Conservation (phyloP, 2,797 vertebrate genomes). For the Loriculus beryllinus region DNA sequence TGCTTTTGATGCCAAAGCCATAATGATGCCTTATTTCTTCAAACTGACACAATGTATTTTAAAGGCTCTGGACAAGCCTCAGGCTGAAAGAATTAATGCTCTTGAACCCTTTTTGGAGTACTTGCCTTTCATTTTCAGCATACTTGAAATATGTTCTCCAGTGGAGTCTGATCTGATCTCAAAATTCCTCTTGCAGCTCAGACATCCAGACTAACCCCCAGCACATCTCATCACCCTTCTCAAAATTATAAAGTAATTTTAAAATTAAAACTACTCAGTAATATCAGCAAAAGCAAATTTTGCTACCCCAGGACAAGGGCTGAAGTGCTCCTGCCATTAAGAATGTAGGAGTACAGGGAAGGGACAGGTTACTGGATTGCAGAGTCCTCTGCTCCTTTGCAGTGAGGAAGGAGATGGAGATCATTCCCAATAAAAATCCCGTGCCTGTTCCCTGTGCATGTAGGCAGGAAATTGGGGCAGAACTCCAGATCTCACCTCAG, state of each 20-base stretch:
- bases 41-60: not conserved
- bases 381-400: not conserved
- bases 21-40: constrained; percentile 1
- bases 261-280: not conserved
- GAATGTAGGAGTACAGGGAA: not conserved
- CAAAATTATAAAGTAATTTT: not conserved
- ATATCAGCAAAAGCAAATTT: not conserved
- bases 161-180: not conserved
- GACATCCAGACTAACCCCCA: not conserved
- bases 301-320: not conserved
- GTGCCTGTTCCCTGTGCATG: not conserved
- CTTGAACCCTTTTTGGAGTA: not conserved
- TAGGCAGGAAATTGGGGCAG: not conserved
- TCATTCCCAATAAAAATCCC: not conserved
- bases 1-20: not conserved
- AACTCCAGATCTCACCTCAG: not conserved
- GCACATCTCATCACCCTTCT: not conserved
- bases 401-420: accelerated
- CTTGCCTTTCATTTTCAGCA: not conserved
- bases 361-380: not conserved
- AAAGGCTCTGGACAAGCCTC: not conserved
- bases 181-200: not conserved
- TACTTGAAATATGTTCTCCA: not conserved
- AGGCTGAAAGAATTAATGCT: not conserved
- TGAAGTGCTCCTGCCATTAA: accelerated